Evolutionary conservation across 2,888 invertebrate genomes (phyloP), one percentile per base, ranked within the genome.

Genomic region (Euproctis similis): DNA sequence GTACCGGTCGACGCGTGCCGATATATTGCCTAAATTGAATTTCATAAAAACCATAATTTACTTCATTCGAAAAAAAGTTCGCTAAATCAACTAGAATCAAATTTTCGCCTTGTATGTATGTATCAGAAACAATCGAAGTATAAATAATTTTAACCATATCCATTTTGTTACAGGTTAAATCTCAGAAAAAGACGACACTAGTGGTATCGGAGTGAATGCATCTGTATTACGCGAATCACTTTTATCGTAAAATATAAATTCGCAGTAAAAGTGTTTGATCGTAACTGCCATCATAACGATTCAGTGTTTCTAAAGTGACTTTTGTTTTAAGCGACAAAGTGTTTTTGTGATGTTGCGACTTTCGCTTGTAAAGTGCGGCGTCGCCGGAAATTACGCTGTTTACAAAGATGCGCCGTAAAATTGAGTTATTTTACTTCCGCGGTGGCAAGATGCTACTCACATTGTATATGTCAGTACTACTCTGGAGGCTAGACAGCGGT

Each of bases 401-500:
- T 59, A 75, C 65, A 70, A 69, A 56, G 60, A 66, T 64, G 70
- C 59, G 51, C 72, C 76, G 60, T 81, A 74, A 75, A 66, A 59
- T 53, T 54, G 65, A 68, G 55, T 60, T 64, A 54, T 66, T 58
- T 47, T 42, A 50, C 51, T 59, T 42, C 37, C 53, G 62, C 35
- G 54, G 59, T 43, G 53, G 63, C 73, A 82, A 80, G 59, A 81
- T 82, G 80, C 60, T 81, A 34, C 65, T 76, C 39, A 75, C 72
- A 31, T 34, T 77, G 28, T 81, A 71, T 55, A 56, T 66, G 29
- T 71, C 72, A 28, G 46, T 84, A 45, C 70, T 82, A 50, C 71
- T 82, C 40, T 81, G 77, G 77, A 72, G 75, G 57, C 62, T 80
- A 42, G 80, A 81, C 67, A 72, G 69, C 43, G 68, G 71, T 48